Evolutionary conservation across 2,888 invertebrate species (phyloP), one percentile per base, ranked within the genome.

Genomic region (Eledone cirrhosa): DNA sequence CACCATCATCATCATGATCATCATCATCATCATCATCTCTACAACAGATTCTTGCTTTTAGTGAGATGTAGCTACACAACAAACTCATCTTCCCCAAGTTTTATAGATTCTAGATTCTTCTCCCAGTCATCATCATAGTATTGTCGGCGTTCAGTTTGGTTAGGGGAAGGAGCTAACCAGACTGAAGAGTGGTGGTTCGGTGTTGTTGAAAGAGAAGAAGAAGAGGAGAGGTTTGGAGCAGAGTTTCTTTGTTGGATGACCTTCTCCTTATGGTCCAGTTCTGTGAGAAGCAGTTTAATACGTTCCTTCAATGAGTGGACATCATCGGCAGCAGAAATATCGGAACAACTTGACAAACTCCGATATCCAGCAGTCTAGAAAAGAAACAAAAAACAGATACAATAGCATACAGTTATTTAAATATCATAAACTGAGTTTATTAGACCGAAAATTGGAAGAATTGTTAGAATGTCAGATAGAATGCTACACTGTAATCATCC

Each of bases 41-140:
- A 41, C 41, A 8, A 41, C 11, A 41, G 41, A 41, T 11, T 41
- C 41, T n/a, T 41, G 41, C 41, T 41, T n/a, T 41, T 41, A 41
- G 41, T 41, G 8, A 41, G 5, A 8, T 41, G 41, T 11, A 41
- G 8, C 72, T 72, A 72, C 31, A 76, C 76, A 47, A 76, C 48
- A 76, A 76, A 76, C 24, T 76, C 76, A 22, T 76, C 76, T 16
- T 76, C 76, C 41, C 72, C 72, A 72, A 72, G 72, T 41, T 72
- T 31, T 22, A 72, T 31, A 22, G 72, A 72, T 13, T 72, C 72
- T 13, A 72, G 72, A 72, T 72, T 72, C 41, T 72, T 72, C 22
- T 31, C 41, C 72, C 72, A 72, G 72, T 72, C 72, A n/a, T 31
- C 31, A 67, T 67, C 33, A 41, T 72, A 72, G 11, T 41, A 41